Evolutionary conservation across 2,797 vertebrate species (phyloP).

Genomic region (Myripristis jacobus): DNA sequence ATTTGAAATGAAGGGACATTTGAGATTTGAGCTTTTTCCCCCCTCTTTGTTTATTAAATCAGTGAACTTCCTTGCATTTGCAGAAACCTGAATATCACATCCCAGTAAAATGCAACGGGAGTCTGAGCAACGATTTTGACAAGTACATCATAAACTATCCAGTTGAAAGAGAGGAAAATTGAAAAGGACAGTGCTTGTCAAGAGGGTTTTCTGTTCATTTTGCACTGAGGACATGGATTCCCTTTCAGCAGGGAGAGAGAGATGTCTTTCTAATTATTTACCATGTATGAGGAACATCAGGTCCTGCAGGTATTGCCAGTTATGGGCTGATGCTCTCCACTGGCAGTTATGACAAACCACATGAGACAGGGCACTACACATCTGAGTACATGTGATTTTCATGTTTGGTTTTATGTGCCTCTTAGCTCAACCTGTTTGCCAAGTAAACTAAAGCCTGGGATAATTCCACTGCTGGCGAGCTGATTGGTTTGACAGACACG

Average conservation of each 20-base stretch:
- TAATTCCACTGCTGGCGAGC: too few relatives aligned
- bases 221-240: background rate
- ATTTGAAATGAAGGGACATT: background rate
- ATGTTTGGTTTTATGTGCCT: constrained; percentile 13
- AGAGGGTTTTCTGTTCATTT: constrained; percentile 34
- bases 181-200: constrained; percentile 35
- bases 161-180: constrained; percentile 49
- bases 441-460: background rate
- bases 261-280: constrained; percentile 63
- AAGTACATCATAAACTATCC: constrained; percentile 61
- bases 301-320: constrained; percentile 40
- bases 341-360: constrained; percentile 12
- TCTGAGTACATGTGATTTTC: constrained; percentile 28
- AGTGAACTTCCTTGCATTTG: constrained; percentile 32
- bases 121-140: constrained; percentile 61
- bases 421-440: constrained; percentile 34
- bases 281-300: constrained; percentile 41
- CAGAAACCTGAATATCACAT: constrained; percentile 29
- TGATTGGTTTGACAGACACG: background rate
- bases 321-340: constrained; percentile 11
- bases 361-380: constrained; percentile 23
- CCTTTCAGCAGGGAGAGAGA: background rate
- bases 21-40: constrained; percentile 15
- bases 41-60: constrained; percentile 52
- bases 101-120: constrained; percentile 52